A percentile compares a stretch with the other conserved stretches of the same genome.
phyloP scores from a whole-genome alignment of 2,797 vertebrate species.

The Callimico goeldii region DNA sequence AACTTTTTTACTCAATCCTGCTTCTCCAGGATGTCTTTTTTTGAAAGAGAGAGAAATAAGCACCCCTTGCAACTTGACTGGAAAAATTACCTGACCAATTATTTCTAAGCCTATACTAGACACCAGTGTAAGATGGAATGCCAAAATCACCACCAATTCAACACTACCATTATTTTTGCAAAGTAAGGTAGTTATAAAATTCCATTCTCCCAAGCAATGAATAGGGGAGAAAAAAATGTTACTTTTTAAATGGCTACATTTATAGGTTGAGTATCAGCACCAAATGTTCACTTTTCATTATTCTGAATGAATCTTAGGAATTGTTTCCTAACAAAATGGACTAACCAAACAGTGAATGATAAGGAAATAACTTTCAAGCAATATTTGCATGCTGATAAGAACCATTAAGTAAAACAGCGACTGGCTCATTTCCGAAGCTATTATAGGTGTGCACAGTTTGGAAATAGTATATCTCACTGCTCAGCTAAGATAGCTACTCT shows the following conservation, averaged over 20 bases:
- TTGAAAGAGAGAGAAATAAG: background rate
- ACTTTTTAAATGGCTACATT: conserved; percentile 41
- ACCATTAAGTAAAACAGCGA: conserved; percentile 44
- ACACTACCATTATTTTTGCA: background rate
- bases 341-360: conserved; percentile 56
- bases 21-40: background rate
- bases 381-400: conserved; percentile 57
- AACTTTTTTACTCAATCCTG: conserved; percentile 21
- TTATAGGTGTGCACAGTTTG: conserved; percentile 29
- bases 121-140: conserved; percentile 24
- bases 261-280: conserved; percentile 46
- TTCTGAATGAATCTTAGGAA: conserved; percentile 64
- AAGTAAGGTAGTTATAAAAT: conserved; percentile 47
- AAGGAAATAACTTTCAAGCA: conserved; percentile 21
- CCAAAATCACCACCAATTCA: conserved; percentile 34
- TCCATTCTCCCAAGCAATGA: conserved; percentile 35
- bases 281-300: conserved; percentile 65
- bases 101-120: conserved; percentile 50
- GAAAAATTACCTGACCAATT: conserved; percentile 32
- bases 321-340: conserved; percentile 48
- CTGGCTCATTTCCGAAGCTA: background rate
- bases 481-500: background rate
- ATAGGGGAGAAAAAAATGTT: conserved; percentile 30
- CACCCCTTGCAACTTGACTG: conserved; percentile 9
- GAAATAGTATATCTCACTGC: conserved; percentile 24